Percentiles rank a stretch among this genome's conserved stretches.
These are phyloP conservation scores for Digitonthophagus gazella DNA, from an alignment of 2,888 invertebrate species.

Conservation along the genomic window DNA sequence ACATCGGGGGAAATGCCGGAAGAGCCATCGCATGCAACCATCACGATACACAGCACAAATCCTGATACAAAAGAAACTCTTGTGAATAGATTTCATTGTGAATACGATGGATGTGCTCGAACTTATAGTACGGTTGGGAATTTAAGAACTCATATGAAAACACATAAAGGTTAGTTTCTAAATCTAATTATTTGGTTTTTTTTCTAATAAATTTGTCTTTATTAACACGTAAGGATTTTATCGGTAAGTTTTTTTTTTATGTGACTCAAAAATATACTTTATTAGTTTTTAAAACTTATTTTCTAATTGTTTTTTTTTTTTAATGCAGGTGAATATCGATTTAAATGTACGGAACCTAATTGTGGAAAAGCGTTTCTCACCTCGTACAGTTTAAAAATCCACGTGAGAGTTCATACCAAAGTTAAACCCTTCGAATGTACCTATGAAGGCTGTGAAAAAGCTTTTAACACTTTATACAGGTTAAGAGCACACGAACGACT, in stretches of 20 bases:
- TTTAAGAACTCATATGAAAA: slow-evolving; percentile 91
- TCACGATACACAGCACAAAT: slow-evolving; percentile 65
- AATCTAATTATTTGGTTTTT: background rate
- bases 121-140: slow-evolving; percentile 94
- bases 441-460: slow-evolving; percentile 80
- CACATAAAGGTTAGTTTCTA: slow-evolving; percentile 85
- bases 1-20: slow-evolving; percentile 61
- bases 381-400: slow-evolving; percentile 92
- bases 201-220: background rate
- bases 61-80: slow-evolving; percentile 58
- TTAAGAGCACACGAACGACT: slow-evolving; percentile 86
- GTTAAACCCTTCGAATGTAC: slow-evolving; percentile 88
- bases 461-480: slow-evolving; percentile 93
- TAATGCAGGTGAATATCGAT: slow-evolving; percentile 85
- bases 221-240: no score
- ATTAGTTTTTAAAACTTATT: slow-evolving; percentile 4
- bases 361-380: slow-evolving; percentile 94
- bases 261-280: background rate
- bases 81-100: slow-evolving; percentile 75
- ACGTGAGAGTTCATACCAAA: slow-evolving; percentile 90
- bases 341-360: slow-evolving; percentile 81
- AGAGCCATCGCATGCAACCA: slow-evolving; percentile 66
- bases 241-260: background rate
- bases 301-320: slow-evolving; percentile 9
- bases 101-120: slow-evolving; percentile 82